Conservation (phyloP, 2,888 invertebrate species). For the Cantharis rustica region DNA sequence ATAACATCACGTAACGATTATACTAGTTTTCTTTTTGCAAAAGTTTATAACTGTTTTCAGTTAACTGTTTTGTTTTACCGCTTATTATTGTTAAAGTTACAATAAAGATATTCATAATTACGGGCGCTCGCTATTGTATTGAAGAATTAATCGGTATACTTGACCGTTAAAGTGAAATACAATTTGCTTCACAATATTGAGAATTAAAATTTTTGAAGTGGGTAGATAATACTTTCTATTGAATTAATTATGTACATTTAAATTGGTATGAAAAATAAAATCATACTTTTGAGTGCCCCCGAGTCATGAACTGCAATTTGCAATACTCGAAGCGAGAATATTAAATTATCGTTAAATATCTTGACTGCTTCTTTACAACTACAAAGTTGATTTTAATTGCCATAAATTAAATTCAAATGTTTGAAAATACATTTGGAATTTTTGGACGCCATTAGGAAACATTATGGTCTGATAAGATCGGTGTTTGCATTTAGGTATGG, state of each 20-base stretch:
- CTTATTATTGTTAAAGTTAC: not conserved
- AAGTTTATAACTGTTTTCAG: not conserved
- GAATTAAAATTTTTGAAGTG: not conserved
- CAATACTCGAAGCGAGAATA: not conserved
- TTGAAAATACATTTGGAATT: not conserved
- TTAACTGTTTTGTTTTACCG: not conserved
- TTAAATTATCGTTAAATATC: not conserved
- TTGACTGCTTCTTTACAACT: not conserved
- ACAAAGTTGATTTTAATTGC: not conserved
- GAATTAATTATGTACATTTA: not conserved
- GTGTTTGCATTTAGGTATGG: not conserved
- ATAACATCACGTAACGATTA: not conserved
- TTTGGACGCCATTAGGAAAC: not conserved
- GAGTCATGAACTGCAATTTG: not conserved
- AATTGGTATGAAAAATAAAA: not conserved
- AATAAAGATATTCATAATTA: slow-evolving; percentile 8
- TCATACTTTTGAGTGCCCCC: not conserved
- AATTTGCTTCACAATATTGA: not conserved
- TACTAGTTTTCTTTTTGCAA: not conserved
- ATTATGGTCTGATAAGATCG: not conserved
- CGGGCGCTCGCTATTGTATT: slow-evolving; percentile 14
- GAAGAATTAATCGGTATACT: not conserved
- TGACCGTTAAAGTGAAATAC: not conserved
- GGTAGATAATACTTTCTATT: not conserved
- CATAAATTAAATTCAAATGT: not conserved